phyloP scores from a whole-genome alignment of 2,797 vertebrate species.

The Aldrovandia affinis region DNA sequence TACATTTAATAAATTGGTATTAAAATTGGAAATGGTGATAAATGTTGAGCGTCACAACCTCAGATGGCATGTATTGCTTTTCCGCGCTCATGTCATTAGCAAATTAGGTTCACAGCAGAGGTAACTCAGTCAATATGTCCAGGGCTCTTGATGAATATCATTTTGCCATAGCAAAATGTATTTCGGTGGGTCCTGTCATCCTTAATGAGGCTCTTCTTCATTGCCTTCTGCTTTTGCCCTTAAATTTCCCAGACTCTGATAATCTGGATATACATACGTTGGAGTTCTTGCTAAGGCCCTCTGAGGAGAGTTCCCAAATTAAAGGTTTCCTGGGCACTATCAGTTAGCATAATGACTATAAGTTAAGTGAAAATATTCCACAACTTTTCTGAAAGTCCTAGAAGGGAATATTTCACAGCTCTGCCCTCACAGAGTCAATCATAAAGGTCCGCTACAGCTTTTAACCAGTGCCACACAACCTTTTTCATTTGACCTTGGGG shows the following conservation, averaged over 20 bases:
- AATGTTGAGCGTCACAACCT: constrained; percentile 58
- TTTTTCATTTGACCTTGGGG: constrained; percentile 5
- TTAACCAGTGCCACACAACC: not conserved
- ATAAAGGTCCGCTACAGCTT: constrained; percentile 6
- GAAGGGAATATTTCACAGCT: not conserved
- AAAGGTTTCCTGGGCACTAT: not conserved
- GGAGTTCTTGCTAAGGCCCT: no score
- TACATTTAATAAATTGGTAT: constrained; percentile 59
- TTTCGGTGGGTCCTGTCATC: constrained; percentile 66
- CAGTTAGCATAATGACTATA: not conserved
- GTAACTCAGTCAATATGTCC: constrained; percentile 59
- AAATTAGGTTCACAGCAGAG: constrained; percentile 68
- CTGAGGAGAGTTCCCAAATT: not conserved
- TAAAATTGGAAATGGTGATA: constrained; percentile 66
- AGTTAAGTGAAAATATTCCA: not conserved
- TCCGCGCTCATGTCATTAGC: constrained; percentile 71
- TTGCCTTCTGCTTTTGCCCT: constrained; percentile 37
- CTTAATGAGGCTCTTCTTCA: constrained; percentile 64
- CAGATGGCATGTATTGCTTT: constrained; percentile 73
- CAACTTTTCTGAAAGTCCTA: not conserved
- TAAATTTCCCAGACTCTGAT: not conserved
- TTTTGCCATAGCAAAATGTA: constrained; percentile 58
- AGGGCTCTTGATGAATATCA: constrained; percentile 52
- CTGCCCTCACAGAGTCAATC: not conserved
- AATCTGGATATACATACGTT: no score